Conservation (phyloP, 2,113 vertebrate genomes). For the Dipodomys ordii region DNA sequence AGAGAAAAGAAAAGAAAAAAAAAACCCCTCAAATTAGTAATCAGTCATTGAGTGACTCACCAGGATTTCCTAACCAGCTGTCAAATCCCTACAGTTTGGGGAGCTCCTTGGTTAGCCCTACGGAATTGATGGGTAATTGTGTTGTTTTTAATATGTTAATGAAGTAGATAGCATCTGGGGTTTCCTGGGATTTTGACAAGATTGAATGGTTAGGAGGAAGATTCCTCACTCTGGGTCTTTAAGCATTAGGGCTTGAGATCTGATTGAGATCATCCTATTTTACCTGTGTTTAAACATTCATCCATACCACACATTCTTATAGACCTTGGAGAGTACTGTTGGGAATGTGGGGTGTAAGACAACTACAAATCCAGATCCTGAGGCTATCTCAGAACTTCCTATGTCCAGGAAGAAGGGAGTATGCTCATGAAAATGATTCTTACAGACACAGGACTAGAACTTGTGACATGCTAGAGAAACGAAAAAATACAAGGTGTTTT, state of each 20-base stretch:
- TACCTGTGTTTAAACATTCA: neutral
- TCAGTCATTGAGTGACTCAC: conserved; percentile 20
- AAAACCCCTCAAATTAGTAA: neutral
- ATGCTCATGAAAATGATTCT: neutral
- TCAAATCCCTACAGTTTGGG: neutral
- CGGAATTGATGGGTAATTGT: neutral
- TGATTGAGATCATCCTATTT: neutral
- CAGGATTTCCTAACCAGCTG: conserved; percentile 27
- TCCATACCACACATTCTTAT: neutral
- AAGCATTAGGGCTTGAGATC: neutral
- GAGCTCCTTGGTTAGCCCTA: neutral
- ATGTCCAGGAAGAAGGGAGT: neutral
- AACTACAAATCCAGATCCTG: neutral
- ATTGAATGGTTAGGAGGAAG: neutral
- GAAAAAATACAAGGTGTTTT: neutral
- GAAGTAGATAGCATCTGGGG: neutral
- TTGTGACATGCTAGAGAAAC: too few relatives aligned
- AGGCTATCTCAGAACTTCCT: neutral
- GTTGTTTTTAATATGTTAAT: conserved; percentile 39
- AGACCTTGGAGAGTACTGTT: neutral
- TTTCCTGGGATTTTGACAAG: neutral
- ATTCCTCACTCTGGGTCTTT: neutral
- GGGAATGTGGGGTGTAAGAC: neutral
- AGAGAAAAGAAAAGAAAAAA: neutral
- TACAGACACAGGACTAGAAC: neutral